Conservation (phyloP, 1,140 invertebrate species). For the Drosophila albomicans region DNA sequence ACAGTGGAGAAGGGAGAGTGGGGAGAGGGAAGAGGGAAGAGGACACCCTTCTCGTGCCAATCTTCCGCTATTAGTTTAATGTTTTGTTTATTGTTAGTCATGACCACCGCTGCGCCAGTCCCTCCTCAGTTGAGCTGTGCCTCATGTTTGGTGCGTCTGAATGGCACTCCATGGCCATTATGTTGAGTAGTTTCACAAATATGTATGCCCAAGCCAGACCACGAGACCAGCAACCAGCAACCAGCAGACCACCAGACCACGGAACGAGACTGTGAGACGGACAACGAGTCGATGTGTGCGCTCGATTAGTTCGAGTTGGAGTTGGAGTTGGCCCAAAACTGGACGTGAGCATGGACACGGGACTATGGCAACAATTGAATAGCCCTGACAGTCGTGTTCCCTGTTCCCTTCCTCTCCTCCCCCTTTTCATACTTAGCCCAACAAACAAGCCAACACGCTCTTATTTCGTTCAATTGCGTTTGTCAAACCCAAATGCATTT, state of each 20-base stretch:
- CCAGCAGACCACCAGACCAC: conserved; percentile 5
- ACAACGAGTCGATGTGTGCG: conserved; percentile 51
- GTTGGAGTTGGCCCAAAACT: conserved; percentile 41
- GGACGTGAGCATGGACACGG: conserved; percentile 37
- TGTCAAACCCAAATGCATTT: conserved; percentile 65
- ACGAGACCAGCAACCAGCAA: conserved; percentile 9
- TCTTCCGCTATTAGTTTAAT: conserved; percentile 79
- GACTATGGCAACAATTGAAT: conserved; percentile 59
- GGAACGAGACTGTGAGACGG: neutral
- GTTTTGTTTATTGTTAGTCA: conserved; percentile 79
- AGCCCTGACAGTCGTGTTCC: conserved; percentile 8
- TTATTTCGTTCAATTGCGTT: conserved; percentile 71
- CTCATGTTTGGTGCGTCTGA: conserved; percentile 70
- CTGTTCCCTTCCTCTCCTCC: neutral
- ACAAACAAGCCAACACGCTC: conserved; percentile 38
- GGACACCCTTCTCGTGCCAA: conserved; percentile 31
- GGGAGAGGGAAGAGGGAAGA: too few species aligned
- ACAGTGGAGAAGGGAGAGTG: neutral
- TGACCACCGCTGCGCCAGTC: conserved; percentile 43
- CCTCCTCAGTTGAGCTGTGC: conserved; percentile 7
- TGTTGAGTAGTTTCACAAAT: conserved; percentile 79
- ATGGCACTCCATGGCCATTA: conserved; percentile 78
- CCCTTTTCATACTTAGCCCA: neutral
- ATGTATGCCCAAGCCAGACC: conserved; percentile 45
- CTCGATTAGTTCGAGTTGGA: conserved; percentile 62